phyloP scores from a whole-genome alignment of 2,113 vertebrate genomes.

The Siphamia tubifer region DNA sequence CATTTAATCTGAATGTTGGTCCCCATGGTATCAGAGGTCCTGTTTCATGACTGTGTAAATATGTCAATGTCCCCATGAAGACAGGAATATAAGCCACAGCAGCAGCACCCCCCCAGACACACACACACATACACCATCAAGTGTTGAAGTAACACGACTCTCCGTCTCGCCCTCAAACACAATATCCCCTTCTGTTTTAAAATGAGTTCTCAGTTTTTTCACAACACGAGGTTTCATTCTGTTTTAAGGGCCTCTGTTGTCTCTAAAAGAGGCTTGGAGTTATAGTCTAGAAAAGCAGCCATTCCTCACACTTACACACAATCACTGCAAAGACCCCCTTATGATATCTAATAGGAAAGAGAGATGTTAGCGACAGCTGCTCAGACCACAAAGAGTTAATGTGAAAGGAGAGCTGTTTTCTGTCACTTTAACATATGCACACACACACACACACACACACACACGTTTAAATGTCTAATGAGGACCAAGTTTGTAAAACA shows the following conservation, averaged over 20 bases:
- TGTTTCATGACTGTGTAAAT: too few relatives aligned
- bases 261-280: constrained; percentile 24
- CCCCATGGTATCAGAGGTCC: too few relatives aligned
- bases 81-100: too few relatives aligned
- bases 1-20: too few relatives aligned
- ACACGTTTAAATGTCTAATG: too few relatives aligned
- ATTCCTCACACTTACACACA: background rate
- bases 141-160: constrained; percentile 16
- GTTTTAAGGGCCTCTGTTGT: constrained; percentile 28
- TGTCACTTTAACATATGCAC: background rate
- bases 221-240: constrained; percentile 14
- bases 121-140: background rate
- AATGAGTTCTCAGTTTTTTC: constrained; percentile 19
- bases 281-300: constrained; percentile 45
- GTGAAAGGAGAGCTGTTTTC: constrained; percentile 28
- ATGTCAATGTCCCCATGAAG: too few relatives aligned
- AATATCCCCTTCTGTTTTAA: background rate
- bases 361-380: constrained; percentile 14
- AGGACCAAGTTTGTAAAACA: too few relatives aligned
- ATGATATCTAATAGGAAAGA: constrained; percentile 20
- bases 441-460: too few relatives aligned
- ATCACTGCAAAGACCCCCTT: constrained; percentile 17
- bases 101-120: too few relatives aligned
- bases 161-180: background rate
- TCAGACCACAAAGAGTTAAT: constrained; percentile 27